A percentile compares a stretch with the other conserved stretches of the same genome.
Conservation (phyloP, 2,113 vertebrate species). For the Sturnus vulgaris region DNA sequence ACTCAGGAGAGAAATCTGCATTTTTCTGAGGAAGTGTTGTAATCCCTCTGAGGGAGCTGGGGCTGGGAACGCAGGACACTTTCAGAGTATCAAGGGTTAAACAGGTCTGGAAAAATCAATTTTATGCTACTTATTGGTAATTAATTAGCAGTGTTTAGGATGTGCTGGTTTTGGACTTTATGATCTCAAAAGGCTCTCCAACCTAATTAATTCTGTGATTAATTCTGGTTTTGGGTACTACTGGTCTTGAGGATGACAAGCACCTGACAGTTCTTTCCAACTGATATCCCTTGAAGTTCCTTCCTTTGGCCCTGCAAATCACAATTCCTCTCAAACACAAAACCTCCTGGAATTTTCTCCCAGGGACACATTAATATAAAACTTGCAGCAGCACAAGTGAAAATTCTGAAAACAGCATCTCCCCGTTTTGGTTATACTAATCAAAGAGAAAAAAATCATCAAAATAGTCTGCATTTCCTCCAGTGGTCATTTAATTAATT, state of each 20-base stretch:
- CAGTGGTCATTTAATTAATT: background rate
- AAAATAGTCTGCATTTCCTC: background rate
- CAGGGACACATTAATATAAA: accelerated
- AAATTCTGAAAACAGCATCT: background rate
- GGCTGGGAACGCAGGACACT: background rate
- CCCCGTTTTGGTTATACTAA: background rate
- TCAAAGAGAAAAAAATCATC: background rate
- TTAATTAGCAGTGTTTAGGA: background rate
- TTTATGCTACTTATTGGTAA: background rate
- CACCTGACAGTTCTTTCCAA: background rate
- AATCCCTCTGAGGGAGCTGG: accelerated
- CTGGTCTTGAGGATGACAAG: background rate
- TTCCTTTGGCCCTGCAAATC: background rate
- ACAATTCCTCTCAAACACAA: background rate
- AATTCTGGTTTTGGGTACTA: background rate
- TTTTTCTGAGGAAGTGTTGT: background rate
- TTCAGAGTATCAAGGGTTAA: background rate
- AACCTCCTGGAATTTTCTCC: background rate
- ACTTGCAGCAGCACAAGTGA: background rate
- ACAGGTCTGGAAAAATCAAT: background rate
- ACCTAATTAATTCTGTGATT: background rate
- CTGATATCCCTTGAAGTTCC: background rate
- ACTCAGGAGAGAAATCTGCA: background rate
- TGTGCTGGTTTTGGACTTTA: background rate
- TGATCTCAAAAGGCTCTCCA: background rate